Evolutionary conservation across 2,113 vertebrate genomes (phyloP).

Genomic region (Lepus europaeus): DNA sequence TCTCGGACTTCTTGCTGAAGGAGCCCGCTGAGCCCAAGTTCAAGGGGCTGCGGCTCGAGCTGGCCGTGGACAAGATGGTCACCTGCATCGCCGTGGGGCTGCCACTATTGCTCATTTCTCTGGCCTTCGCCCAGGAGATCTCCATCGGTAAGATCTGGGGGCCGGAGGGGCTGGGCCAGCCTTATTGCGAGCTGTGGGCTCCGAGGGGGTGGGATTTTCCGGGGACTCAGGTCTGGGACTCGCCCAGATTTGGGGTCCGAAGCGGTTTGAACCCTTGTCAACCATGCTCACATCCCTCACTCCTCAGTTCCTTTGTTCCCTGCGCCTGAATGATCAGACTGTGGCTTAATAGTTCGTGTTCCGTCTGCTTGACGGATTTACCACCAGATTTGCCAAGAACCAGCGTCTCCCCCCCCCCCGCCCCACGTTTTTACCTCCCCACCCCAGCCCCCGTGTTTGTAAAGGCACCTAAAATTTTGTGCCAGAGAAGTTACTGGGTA

Average conservation of each 20-base stretch:
- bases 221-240: no score
- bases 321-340: background rate
- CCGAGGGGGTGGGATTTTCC: background rate
- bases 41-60: conserved; percentile 95
- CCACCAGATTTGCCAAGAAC: background rate
- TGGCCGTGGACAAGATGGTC: conserved; percentile 95
- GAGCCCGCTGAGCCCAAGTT: conserved; percentile 93
- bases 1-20: conserved; percentile 96
- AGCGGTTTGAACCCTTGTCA: background rate
- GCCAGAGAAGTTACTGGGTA: background rate
- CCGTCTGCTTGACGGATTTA: background rate
- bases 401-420: no score
- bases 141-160: conserved; percentile 90
- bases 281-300: background rate
- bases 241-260: no score
- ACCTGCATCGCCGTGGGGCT: conserved; percentile 95
- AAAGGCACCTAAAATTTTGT: background rate
- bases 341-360: background rate
- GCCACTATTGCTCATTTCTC: conserved; percentile 96
- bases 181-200: background rate
- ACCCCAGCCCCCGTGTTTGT: background rate
- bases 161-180: background rate
- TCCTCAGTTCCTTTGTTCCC: background rate
- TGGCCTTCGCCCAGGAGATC: conserved; percentile 97
- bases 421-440: no score